Conservation (phyloP, 2,888 invertebrate species). For the Polydrusus cervinus region DNA sequence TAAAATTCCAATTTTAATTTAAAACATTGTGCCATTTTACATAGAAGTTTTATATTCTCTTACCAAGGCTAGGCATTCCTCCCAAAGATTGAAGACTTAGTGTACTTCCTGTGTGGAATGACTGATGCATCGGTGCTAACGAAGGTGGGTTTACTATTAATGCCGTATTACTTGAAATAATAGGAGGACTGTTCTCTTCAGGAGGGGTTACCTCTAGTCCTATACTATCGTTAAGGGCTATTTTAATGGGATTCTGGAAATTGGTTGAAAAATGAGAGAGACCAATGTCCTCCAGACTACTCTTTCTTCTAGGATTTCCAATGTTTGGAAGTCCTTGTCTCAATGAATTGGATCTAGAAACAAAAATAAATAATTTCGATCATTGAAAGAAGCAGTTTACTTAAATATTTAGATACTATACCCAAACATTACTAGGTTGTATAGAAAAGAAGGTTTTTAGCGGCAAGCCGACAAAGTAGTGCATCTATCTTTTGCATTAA, state of each 20-base stretch:
- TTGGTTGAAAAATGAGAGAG: slow-evolving; percentile 85
- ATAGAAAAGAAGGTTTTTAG: too few species aligned
- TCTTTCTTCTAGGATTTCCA: slow-evolving; percentile 80
- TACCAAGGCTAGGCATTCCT: slow-evolving; percentile 40
- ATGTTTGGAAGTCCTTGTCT: slow-evolving; percentile 85
- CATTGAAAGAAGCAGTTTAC: too few species aligned
- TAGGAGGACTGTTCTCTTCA: slow-evolving; percentile 74
- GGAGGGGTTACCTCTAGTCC: slow-evolving; percentile 82
- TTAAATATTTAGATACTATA: too few species aligned
- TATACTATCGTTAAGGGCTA: slow-evolving; percentile 89
- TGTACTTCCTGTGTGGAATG: slow-evolving; percentile 68
- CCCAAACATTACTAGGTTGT: too few species aligned
- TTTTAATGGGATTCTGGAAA: slow-evolving; percentile 86
- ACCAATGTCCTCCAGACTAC: slow-evolving; percentile 90
- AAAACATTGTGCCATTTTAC: too few species aligned
- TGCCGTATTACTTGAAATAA: slow-evolving; percentile 71
- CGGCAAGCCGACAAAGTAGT: too few species aligned
- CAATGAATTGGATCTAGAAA: slow-evolving; percentile 80
- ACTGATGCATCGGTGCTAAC: slow-evolving; percentile 25
- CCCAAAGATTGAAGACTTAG: slow-evolving; percentile 62
- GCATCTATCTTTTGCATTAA: too few species aligned
- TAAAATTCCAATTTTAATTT: too few species aligned
- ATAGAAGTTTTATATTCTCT: neutral
- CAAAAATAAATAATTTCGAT: too few species aligned
- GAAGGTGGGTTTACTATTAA: slow-evolving; percentile 43